Base-by-base conservation (phyloP, 2,888 invertebrate genomes). In the Cephus pulcher region DNA sequence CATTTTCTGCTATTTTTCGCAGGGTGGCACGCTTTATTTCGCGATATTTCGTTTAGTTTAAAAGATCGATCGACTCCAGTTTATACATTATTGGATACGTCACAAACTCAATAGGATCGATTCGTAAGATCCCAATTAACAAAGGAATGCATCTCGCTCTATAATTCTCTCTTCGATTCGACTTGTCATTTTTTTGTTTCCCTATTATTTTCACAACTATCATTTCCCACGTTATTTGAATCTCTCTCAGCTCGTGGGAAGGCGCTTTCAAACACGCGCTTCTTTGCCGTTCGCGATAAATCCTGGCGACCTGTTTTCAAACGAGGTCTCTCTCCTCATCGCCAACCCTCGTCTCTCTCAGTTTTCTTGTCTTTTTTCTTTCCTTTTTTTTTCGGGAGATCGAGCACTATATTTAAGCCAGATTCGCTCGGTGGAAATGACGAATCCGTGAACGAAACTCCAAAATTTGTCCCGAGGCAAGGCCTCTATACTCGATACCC, bases 401-500 rank as follows among this genome's bases (percentile, higher is more conserved):
- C 71, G 71, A 71, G 71, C 32, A 71, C 71, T 56, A 35, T 70
- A 76, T 23, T 76, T 76, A 70, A 76, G 15, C 71, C 30, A 35
- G 71, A 35, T 37, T 9, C 12, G 56, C 68, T 75, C 33, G 11
- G 32, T 37, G 12, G 15, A 33, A 32, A 71, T 71, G 32, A 71
- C 71, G 71, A 71, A 32, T 71, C 32, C 71, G 30, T 15, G 32
- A 71, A 71, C 33, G 32, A 71, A 71, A 30, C 33, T 71, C 71
- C 33, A 71, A 71, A 71, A 33, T 32, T 33, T 71, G 32, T 71
- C 71, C 33, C 32, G 71, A 71, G 33, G 32, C 71, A 30, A 71
- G 33, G 15, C 32, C 32, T 34, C 12, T 69, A 74, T 73, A n/a
- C 33, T 78, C 75, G 76, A 76, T 75, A 75, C 76, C 78, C 69